Conservation (phyloP, 2,888 invertebrate species). For the Rutpela maculata region DNA sequence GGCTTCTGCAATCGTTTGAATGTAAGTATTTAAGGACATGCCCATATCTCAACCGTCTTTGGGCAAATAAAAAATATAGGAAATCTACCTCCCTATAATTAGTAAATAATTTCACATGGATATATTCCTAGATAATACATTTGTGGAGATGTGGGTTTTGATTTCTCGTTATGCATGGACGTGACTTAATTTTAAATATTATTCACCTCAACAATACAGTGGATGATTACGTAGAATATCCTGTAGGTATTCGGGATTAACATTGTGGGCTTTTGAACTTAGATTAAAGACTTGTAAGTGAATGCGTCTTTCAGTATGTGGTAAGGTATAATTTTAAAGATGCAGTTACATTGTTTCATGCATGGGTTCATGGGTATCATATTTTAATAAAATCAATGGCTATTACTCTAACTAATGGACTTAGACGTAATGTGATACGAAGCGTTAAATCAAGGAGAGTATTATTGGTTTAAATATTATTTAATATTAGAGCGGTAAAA, state of each 20-base stretch:
- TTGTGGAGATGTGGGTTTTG: background rate
- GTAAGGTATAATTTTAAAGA: background rate
- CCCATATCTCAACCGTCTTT: background rate
- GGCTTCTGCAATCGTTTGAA: too few relatives aligned
- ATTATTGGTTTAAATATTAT: background rate
- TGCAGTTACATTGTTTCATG: background rate
- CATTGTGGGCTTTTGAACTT: background rate
- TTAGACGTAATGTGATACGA: background rate
- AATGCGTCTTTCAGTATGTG: background rate
- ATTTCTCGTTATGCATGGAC: background rate
- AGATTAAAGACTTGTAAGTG: slow-evolving; percentile 10
- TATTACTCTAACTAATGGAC: background rate
- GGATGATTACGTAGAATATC: background rate
- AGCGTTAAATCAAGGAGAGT: background rate
- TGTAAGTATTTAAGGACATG: background rate
- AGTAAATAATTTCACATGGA: too few relatives aligned
- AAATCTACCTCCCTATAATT: too few relatives aligned
- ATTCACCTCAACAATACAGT: background rate
- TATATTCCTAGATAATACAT: too few relatives aligned
- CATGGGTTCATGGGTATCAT: background rate
- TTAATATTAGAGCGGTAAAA: background rate
- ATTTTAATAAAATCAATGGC: too few relatives aligned
- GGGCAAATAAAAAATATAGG: background rate
- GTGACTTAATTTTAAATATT: background rate
- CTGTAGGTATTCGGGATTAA: background rate